These are phyloP conservation scores for Lutjanus erythropterus DNA, from an alignment of 2,113 vertebrate species.

Conservation along the genomic window DNA sequence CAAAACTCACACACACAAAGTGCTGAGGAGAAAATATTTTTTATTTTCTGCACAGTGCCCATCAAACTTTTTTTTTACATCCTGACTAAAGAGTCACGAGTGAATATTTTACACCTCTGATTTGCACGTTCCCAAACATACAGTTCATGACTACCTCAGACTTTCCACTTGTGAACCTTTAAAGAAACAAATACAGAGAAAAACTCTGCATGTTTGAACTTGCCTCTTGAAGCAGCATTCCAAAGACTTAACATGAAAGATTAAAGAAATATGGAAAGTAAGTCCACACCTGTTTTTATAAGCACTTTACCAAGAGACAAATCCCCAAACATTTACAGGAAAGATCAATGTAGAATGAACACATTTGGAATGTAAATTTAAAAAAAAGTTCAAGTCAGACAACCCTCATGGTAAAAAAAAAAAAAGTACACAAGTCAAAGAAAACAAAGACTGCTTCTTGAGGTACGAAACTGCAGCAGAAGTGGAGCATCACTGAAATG, in stretches of 20 bases:
- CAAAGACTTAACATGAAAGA: constrained; percentile 10
- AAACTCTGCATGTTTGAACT: background rate
- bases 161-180: background rate
- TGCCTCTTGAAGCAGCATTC: constrained; percentile 4
- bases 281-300: background rate
- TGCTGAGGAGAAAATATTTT: constrained; percentile 40
- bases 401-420: background rate
- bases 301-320: background rate
- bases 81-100: background rate
- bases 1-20: background rate
- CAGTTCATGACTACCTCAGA: background rate
- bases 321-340: background rate
- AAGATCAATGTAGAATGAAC: background rate
- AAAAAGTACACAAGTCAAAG: background rate
- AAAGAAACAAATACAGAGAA: background rate
- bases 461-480: constrained; percentile 28
- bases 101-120: constrained; percentile 29
- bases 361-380: background rate
- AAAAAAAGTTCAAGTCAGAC: constrained; percentile 15
- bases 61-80: constrained; percentile 33
- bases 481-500: background rate
- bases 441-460: constrained; percentile 5
- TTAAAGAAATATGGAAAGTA: constrained; percentile 3
- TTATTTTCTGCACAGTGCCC: constrained; percentile 35
- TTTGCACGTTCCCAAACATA: constrained; percentile 32